Base-by-base conservation (phyloP, 2,888 invertebrate species). In the Drosophila rellima region DNA sequence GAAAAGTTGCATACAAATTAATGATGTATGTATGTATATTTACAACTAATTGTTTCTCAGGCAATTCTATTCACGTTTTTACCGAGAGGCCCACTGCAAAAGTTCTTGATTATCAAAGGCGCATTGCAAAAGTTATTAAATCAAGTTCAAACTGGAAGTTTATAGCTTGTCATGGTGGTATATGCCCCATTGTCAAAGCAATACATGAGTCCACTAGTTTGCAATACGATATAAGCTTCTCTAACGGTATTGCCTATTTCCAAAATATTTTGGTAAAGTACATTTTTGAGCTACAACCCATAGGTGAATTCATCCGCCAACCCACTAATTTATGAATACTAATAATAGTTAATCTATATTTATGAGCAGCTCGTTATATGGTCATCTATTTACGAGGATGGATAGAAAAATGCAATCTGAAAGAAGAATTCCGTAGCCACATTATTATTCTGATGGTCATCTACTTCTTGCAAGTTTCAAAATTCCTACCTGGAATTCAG, bases 261-360 rank as follows among this genome's bases (percentile, higher is more conserved):
- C 33, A 50, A 3, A 50, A 50, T 50, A 20, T 20, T 20, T 20
- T 50, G 33, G n/a, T 50, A 2, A 50, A 50, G 15, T 50, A 50
- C 20, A n/a, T 50, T 20, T 50, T 50, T 50, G 20, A 50, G 50
- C 20, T 35, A 20, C 35, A 50, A n/a, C 50, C 50, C 1, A 50
- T 50, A 13, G 50, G 50, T 50, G 29, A 29, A 29, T 10, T 15
- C 10, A 35, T 35, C 5, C 4, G 10, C 17, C 31, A 50, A 13
- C 33, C 17, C 18, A 7, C 13, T 13, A 7, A 31, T 26, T 47
- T 15, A 20, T 13, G 11, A 18, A 17, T 0, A 11, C 2, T 17
- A 4, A 29, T 17, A 17, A 2, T n/a, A 10, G 10, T 11, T 15
- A 17, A 31, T 31, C 7, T 47, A n/a, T 37, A 39, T 13, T 11